phyloP scores from a whole-genome alignment of 2,797 vertebrate species.

The Acanthornis magna region DNA sequence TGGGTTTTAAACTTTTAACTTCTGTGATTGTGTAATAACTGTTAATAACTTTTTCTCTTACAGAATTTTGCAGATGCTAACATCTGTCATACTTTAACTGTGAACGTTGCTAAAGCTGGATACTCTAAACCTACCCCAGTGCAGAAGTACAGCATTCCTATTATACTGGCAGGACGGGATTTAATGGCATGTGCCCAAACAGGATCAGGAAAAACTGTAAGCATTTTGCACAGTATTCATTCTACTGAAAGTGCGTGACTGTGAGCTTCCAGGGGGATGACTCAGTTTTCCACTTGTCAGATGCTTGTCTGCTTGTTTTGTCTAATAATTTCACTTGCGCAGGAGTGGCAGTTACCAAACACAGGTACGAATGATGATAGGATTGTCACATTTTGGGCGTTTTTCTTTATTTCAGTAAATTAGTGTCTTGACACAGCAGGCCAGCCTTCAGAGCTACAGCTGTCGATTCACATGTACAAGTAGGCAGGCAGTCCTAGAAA shows the following conservation, averaged over 20 bases:
- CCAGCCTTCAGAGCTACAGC: not conserved
- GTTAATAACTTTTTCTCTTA: not conserved
- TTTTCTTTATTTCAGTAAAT: not conserved
- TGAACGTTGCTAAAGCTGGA: slow-evolving; percentile 85
- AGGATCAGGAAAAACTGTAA: slow-evolving; percentile 96
- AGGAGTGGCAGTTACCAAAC: not conserved
- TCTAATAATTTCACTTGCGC: not conserved
- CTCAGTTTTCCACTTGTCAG: not conserved
- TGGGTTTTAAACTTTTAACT: not conserved
- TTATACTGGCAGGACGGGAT: slow-evolving; percentile 86
- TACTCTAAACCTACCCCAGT: slow-evolving; percentile 93
- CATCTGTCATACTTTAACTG: slow-evolving; percentile 82
- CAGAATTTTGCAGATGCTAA: slow-evolving; percentile 88
- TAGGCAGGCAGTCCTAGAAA: not conserved
- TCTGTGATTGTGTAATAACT: not conserved
- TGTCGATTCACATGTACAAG: not conserved
- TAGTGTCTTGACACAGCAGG: not conserved
- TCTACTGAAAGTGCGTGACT: not conserved
- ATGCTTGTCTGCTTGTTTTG: not conserved
- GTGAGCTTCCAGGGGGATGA: not conserved
- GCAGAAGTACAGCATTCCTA: slow-evolving; percentile 95
- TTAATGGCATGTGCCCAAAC: slow-evolving; percentile 98
- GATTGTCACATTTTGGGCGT: not conserved
- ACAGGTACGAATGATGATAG: not conserved
- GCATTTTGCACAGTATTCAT: slow-evolving; percentile 16